Evolutionary conservation across 2,797 vertebrate genomes (phyloP).

Genomic region (Tangara arthus): DNA sequence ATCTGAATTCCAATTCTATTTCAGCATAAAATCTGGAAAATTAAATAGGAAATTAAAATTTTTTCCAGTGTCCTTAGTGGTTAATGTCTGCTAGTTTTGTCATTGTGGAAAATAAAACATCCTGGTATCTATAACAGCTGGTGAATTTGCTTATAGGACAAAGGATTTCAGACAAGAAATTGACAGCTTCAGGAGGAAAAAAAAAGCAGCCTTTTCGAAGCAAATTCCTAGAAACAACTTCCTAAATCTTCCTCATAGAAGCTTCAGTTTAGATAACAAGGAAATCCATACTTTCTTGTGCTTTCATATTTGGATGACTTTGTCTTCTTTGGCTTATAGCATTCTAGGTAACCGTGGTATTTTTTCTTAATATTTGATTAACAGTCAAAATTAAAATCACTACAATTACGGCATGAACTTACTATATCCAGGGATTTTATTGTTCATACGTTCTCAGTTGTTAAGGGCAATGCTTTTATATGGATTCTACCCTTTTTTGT

Average conservation of each 20-base stretch:
- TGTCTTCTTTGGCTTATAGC: neutral
- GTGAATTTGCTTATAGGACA: neutral
- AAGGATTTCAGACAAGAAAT: neutral
- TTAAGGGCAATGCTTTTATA: neutral
- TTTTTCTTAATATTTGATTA: neutral
- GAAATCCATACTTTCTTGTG: neutral
- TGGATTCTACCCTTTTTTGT: neutral
- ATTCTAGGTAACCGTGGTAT: neutral
- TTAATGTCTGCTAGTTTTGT: neutral
- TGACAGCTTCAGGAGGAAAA: rapidly evolving
- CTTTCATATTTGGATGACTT: neutral
- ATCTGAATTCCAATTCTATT: neutral
- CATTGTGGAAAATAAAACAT: neutral
- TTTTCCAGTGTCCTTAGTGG: neutral
- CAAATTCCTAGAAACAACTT: neutral
- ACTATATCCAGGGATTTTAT: neutral
- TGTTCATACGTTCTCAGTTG: neutral
- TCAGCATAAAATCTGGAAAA: neutral
- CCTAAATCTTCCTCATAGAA: neutral
- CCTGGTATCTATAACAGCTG: neutral
- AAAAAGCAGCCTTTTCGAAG: neutral
- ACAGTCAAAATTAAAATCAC: neutral
- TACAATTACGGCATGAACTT: neutral
- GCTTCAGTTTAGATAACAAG: neutral
- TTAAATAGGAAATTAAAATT: neutral